Percentiles rank a stretch among this genome's conserved stretches.
Conservation (phyloP, 2,113 vertebrate genomes). For the Cervus canadensis region DNA sequence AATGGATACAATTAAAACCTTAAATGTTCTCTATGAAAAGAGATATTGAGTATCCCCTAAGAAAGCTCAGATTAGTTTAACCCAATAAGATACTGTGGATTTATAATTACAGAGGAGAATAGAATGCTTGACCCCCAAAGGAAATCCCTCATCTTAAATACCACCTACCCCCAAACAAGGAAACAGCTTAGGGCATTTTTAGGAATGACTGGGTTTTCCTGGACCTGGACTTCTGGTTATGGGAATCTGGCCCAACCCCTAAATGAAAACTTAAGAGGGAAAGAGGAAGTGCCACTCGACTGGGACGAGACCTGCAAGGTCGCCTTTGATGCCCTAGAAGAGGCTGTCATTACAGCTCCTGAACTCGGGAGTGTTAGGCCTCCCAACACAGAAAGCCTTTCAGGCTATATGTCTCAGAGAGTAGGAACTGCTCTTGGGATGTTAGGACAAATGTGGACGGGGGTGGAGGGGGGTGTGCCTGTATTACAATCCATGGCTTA, state of each 20-base stretch:
- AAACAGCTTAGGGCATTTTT: background rate
- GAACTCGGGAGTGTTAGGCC: background rate
- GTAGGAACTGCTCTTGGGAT: background rate
- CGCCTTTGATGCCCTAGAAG: background rate
- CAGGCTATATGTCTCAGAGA: background rate
- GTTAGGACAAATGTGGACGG: background rate
- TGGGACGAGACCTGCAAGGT: background rate
- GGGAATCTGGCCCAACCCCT: background rate
- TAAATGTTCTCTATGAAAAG: background rate
- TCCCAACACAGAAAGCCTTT: background rate
- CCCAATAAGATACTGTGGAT: background rate
- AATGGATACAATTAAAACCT: background rate
- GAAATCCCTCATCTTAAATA: background rate
- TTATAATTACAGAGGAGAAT: background rate
- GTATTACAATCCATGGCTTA: background rate
- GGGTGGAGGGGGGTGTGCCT: background rate
- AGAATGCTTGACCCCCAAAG: background rate
- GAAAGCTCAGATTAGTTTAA: background rate
- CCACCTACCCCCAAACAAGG: background rate
- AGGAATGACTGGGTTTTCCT: background rate
- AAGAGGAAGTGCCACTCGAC: background rate
- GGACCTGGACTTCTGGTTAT: background rate
- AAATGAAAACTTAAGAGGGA: background rate
- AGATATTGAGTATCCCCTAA: background rate
- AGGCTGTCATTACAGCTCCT: background rate